Evolutionary conservation across 1,140 invertebrate species (phyloP).

Genomic region (Drosophila malerkotliana): DNA sequence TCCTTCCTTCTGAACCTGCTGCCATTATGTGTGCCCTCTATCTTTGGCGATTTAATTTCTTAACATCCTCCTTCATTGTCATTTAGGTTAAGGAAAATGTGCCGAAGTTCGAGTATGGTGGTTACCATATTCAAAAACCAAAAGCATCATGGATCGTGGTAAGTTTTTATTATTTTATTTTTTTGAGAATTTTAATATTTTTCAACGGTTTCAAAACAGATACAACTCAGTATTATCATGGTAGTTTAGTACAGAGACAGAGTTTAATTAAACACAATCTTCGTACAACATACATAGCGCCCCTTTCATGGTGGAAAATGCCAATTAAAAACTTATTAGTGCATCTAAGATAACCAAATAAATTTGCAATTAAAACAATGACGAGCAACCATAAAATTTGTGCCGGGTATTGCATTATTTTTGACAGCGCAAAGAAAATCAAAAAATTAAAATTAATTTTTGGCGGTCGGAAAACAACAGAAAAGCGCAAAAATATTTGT

Average conservation of each 20-base stretch:
- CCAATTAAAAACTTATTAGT: constrained; percentile 72
- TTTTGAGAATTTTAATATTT: neutral
- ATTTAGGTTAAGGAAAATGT: neutral
- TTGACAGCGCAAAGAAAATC: constrained; percentile 22
- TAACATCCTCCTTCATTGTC: neutral
- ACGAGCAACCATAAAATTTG: constrained; percentile 19
- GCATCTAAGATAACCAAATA: constrained; percentile 59
- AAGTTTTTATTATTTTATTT: neutral
- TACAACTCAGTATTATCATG: constrained; percentile 9
- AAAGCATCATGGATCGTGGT: no score
- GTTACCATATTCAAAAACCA: no score
- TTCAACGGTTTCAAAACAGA: no score
- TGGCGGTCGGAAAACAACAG: constrained; percentile 2
- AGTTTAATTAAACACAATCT: constrained; percentile 48
- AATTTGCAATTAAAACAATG: constrained; percentile 71
- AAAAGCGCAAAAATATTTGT: constrained; percentile 39
- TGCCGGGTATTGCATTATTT: constrained; percentile 47
- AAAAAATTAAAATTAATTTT: constrained; percentile 70
- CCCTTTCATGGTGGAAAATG: constrained; percentile 41
- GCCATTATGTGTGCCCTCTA: constrained; percentile 15
- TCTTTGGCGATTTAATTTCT: neutral
- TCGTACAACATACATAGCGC: no score
- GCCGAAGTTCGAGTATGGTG: neutral
- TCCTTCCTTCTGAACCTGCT: constrained; percentile 2
- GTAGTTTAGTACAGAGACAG: neutral